Percentiles rank a stretch among this genome's conserved stretches.
Evolutionary conservation across 1,140 invertebrate genomes (phyloP).

Genomic region (Brachionus paranguensis): DNA sequence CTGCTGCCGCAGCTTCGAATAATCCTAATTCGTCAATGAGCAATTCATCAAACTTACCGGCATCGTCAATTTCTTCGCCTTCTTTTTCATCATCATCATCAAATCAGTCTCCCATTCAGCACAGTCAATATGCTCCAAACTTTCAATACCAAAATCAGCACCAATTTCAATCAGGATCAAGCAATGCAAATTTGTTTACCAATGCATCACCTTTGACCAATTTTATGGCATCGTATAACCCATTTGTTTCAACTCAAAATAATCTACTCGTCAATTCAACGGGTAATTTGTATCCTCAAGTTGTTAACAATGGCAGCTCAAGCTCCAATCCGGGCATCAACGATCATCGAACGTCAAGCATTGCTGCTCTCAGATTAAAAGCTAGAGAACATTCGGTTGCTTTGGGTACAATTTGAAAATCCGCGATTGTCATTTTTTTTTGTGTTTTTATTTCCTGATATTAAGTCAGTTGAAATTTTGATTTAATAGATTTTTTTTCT

Average conservation of each 20-base stretch:
- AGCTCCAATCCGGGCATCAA: constrained; percentile 51
- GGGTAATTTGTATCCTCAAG: background rate
- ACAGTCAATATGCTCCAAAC: background rate
- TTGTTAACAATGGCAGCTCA: background rate
- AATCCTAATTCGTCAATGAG: background rate
- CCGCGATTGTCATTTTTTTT: background rate
- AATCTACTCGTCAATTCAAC: constrained; percentile 1
- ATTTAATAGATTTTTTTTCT: background rate
- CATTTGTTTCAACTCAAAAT: constrained; percentile 8
- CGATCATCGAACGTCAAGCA: constrained; percentile 77
- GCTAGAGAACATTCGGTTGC: constrained; percentile 71
- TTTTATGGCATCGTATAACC: constrained; percentile 37
- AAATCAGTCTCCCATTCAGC: background rate
- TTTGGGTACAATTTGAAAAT: constrained; percentile 43
- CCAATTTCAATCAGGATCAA: background rate
- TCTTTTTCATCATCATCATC: constrained; percentile 13
- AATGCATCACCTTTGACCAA: constrained; percentile 12
- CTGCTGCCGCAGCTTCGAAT: constrained; percentile 14
- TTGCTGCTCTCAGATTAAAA: constrained; percentile 78
- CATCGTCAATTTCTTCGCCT: background rate
- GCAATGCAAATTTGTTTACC: background rate
- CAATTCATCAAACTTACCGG: background rate
- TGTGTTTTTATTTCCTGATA: background rate
- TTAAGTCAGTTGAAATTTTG: background rate
- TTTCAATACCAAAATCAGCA: constrained; percentile 3